These are phyloP conservation scores for Anthrax anthrax DNA, from an alignment of 2,888 invertebrate species.

Conservation along the genomic window DNA sequence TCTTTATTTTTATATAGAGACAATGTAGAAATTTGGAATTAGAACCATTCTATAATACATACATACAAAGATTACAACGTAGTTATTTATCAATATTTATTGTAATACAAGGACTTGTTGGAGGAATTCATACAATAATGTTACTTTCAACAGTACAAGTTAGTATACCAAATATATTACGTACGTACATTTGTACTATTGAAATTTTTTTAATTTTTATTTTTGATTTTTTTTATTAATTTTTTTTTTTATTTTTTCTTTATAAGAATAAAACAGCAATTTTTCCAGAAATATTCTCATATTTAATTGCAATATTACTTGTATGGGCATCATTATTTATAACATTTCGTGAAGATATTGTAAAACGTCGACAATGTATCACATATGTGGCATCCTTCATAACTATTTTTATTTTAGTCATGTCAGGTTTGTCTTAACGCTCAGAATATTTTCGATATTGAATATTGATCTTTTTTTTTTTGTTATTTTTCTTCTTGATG, in stretches of 20 bases:
- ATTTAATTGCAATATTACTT: conserved; percentile 22
- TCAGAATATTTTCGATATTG: background rate
- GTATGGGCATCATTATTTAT: conserved; percentile 29
- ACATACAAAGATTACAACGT: conserved; percentile 62
- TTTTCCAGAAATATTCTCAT: conserved; percentile 28
- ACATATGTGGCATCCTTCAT: conserved; percentile 33
- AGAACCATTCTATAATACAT: conserved; percentile 58
- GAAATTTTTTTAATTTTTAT: no score
- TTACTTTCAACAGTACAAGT: conserved; percentile 39
- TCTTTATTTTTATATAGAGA: no score
- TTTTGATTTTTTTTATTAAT: no score
- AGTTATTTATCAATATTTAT: conserved; percentile 65
- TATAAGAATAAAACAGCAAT: conserved; percentile 14
- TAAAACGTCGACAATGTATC: conserved; percentile 30
- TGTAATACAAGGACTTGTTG: conserved; percentile 50
- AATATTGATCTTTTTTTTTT: background rate
- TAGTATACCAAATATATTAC: background rate
- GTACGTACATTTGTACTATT: no score
- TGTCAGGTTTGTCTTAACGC: conserved; percentile 35
- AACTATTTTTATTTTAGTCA: conserved; percentile 38
- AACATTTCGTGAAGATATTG: conserved; percentile 27
- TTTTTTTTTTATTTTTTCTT: background rate
- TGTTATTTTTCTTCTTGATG: conserved; percentile 16
- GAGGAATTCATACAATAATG: conserved; percentile 44
- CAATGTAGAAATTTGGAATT: conserved; percentile 62